Conservation (phyloP, 2,797 vertebrate species). For the Enteromius radiatus region DNA sequence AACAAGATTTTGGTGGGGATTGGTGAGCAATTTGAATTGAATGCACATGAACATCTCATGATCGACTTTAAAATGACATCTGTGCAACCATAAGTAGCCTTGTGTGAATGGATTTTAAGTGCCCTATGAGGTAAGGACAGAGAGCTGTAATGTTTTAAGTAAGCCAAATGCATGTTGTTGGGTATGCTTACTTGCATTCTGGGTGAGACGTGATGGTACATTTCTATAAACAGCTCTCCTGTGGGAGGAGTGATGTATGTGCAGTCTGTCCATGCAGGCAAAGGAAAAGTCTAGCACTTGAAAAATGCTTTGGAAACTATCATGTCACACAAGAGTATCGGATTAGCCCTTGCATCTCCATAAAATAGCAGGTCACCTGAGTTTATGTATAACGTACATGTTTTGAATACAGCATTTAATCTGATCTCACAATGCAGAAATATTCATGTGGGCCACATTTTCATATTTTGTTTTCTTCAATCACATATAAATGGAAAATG, state of each 20-base stretch:
- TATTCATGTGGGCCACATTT: neutral
- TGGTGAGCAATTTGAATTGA: neutral
- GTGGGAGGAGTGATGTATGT: constrained; percentile 43
- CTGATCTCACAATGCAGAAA: constrained; percentile 7
- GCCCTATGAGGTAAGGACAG: neutral
- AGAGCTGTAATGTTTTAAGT: constrained; percentile 6
- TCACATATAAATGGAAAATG: neutral
- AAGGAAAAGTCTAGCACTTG: constrained; percentile 29
- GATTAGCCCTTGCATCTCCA: neutral
- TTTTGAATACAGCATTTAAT: constrained; percentile 3
- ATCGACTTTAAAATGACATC: neutral
- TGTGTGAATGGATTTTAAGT: neutral
- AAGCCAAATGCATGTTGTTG: neutral
- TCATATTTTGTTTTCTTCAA: neutral
- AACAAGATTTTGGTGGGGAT: neutral
- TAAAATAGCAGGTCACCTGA: constrained; percentile 4
- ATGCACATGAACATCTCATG: neutral
- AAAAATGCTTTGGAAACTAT: constrained; percentile 10
- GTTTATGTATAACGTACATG: neutral
- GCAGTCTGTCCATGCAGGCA: constrained; percentile 29
- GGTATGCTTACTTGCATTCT: constrained; percentile 35
- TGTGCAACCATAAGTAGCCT: neutral
- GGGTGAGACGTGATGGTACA: constrained; percentile 18
- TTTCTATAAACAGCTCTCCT: constrained; percentile 43
- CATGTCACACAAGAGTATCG: neutral